Percentiles rank a stretch among this genome's conserved stretches.
These are phyloP conservation scores for Calameuta idolon DNA, from an alignment of 2,888 invertebrate genomes.

Conservation along the genomic window DNA sequence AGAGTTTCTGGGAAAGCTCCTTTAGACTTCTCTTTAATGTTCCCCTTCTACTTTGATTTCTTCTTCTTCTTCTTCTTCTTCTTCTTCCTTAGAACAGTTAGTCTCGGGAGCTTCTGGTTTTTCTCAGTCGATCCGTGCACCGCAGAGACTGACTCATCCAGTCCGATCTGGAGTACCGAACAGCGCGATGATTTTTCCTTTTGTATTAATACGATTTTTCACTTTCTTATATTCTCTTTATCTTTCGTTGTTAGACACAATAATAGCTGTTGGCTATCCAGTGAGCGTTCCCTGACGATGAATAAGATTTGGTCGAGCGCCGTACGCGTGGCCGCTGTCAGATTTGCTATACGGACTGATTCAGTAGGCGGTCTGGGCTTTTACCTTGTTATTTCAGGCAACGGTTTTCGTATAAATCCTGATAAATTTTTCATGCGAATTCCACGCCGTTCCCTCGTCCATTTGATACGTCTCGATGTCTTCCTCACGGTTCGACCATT, in stretches of 20 bases:
- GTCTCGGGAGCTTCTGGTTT: conserved; percentile 44
- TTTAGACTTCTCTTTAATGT: conserved; percentile 9
- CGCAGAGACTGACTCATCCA: not conserved
- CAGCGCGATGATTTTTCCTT: not conserved
- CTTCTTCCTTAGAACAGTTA: not conserved
- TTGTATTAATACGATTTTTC: not conserved
- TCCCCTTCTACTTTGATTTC: conserved; percentile 1
- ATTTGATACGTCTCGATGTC: not conserved
- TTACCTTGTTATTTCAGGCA: conserved; percentile 50
- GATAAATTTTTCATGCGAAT: conserved; percentile 6
- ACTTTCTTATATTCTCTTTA: not conserved
- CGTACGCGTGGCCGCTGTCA: conserved; percentile 37
- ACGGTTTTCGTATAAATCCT: conserved; percentile 37
- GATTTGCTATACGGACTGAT: conserved; percentile 41
- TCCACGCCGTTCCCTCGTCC: conserved; percentile 4
- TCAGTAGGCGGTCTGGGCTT: conserved; percentile 31
- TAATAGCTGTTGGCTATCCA: not conserved
- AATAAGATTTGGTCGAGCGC: not conserved
- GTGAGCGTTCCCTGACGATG: conserved; percentile 7
- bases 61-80: conserved; percentile 8
- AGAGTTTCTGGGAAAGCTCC: conserved; percentile 38
- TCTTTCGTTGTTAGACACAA: not conserved
- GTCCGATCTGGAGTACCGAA: not conserved
- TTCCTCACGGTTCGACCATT: not conserved
- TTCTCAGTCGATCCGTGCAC: conserved; percentile 32